Conservation (phyloP, 2,113 vertebrate genomes). For the Capreolus pygargus region DNA sequence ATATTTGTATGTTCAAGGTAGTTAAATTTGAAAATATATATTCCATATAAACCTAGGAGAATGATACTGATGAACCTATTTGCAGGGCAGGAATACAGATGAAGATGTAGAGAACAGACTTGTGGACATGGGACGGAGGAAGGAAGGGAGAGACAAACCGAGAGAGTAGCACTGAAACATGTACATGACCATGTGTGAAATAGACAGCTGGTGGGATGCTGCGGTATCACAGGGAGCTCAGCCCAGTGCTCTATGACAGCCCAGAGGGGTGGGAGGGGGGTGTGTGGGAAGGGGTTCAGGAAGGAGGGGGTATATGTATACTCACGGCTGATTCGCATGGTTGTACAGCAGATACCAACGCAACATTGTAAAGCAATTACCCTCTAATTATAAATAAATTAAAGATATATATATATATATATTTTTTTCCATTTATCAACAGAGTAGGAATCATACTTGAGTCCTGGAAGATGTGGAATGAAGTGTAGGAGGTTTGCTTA, state of each 20-base stretch:
- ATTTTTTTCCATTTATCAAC: background rate
- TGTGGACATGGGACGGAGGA: background rate
- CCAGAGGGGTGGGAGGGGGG: background rate
- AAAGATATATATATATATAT: background rate
- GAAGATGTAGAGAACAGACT: background rate
- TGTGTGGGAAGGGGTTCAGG: background rate
- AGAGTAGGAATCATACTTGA: background rate
- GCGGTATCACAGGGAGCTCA: background rate
- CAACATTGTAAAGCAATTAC: background rate
- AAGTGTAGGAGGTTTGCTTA: background rate
- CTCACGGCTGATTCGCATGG: background rate
- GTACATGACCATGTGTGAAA: background rate
- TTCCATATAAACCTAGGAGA: background rate
- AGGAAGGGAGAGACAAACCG: background rate
- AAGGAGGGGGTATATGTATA: background rate
- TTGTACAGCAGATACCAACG: background rate
- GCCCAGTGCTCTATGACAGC: background rate
- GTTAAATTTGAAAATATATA: background rate
- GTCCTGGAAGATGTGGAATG: background rate
- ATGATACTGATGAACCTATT: background rate
- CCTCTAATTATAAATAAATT: background rate
- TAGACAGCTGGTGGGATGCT: background rate
- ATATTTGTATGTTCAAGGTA: slow-evolving; percentile 84
- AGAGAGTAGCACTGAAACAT: accelerated
- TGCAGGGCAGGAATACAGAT: background rate